These are phyloP conservation scores for Malthinus seriepunctatus DNA, from an alignment of 2,888 invertebrate species.

Conservation along the genomic window DNA sequence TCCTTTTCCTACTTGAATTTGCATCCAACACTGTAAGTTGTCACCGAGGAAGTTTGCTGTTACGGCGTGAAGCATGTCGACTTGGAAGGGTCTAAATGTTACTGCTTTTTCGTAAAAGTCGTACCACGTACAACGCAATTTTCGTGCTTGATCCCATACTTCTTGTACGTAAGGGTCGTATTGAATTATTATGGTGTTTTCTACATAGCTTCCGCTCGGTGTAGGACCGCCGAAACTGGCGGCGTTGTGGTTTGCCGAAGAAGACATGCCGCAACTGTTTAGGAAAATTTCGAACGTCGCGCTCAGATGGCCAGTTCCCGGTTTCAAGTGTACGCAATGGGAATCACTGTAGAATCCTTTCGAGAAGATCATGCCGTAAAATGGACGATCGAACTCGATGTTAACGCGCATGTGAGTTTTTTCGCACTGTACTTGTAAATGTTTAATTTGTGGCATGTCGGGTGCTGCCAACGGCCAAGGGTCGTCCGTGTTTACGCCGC, in stretches of 20 bases:
- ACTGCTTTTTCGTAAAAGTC: slow-evolving; percentile 95
- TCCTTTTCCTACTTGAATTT: slow-evolving; percentile 94
- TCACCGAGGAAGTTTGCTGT: slow-evolving; percentile 95
- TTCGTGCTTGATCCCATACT: slow-evolving; percentile 94
- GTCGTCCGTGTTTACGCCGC: slow-evolving; percentile 66
- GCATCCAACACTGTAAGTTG: slow-evolving; percentile 97
- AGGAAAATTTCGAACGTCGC: slow-evolving; percentile 93
- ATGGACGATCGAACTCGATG: slow-evolving; percentile 92
- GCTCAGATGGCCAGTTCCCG: slow-evolving; percentile 87
- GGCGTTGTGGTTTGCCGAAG: slow-evolving; percentile 87
- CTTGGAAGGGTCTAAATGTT: slow-evolving; percentile 93
- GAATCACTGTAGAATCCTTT: slow-evolving; percentile 92
- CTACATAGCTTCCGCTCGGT: slow-evolving; percentile 90
- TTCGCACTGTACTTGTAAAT: slow-evolving; percentile 92
- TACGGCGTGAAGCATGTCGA: slow-evolving; percentile 93
- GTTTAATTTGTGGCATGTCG: slow-evolving; percentile 92
- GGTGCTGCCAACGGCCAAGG: slow-evolving; percentile 88
- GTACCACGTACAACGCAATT: slow-evolving; percentile 93
- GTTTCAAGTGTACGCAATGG: slow-evolving; percentile 89
- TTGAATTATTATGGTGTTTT: slow-evolving; percentile 93
- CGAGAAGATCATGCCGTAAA: slow-evolving; percentile 95
- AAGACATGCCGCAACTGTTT: slow-evolving; percentile 92
- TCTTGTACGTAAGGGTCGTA: slow-evolving; percentile 95
- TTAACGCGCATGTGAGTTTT: slow-evolving; percentile 95
- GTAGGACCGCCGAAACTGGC: slow-evolving; percentile 83